Percentiles rank a stretch among this genome's conserved stretches.
phyloP scores from a whole-genome alignment of 2,113 vertebrate species.

The Argyrosomus japonicus region DNA sequence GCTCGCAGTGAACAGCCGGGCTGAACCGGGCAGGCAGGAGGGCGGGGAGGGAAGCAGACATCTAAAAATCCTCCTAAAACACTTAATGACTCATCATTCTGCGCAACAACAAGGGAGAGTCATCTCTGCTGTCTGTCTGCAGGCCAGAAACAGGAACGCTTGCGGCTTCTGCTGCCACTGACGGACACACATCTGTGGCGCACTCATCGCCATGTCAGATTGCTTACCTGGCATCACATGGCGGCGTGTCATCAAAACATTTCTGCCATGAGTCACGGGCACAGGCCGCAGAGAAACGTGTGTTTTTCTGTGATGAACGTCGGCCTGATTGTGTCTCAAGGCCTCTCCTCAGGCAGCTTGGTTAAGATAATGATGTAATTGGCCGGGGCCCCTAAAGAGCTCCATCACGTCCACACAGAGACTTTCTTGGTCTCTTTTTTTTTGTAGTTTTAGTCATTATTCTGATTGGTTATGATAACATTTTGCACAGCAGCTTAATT shows the following conservation, averaged over 20 bases:
- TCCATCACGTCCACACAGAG: constrained; percentile 24
- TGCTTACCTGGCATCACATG: constrained; percentile 38
- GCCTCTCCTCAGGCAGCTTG: constrained; percentile 29
- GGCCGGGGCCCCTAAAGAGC: constrained; percentile 50
- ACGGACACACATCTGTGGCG: constrained; percentile 32
- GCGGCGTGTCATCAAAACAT: constrained; percentile 40
- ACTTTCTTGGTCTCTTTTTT: background rate
- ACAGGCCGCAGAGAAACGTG: background rate
- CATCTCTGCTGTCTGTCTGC: constrained; percentile 51
- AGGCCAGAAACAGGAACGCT: constrained; percentile 26
- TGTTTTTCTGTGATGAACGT: constrained; percentile 35
- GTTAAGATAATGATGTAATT: constrained; percentile 67
- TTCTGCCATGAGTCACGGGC: background rate
- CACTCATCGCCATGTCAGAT: constrained; percentile 26
- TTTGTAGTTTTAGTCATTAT: constrained; percentile 28
- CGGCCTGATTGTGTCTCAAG: constrained; percentile 49
- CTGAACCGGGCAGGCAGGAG: constrained; percentile 51
- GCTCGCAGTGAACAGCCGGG: constrained; percentile 79
- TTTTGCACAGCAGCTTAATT: constrained; percentile 8
- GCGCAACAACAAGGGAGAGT: constrained; percentile 58
- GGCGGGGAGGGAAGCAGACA: constrained; percentile 19
- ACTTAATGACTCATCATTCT: constrained; percentile 76
- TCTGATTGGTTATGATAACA: constrained; percentile 39
- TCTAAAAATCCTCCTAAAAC: constrained; percentile 64
- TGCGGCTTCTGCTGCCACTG: constrained; percentile 23